A percentile compares a stretch with the other conserved stretches of the same genome.
Evolutionary conservation across 2,888 invertebrate species (phyloP).

Genomic region (Cerastis rubricosa): DNA sequence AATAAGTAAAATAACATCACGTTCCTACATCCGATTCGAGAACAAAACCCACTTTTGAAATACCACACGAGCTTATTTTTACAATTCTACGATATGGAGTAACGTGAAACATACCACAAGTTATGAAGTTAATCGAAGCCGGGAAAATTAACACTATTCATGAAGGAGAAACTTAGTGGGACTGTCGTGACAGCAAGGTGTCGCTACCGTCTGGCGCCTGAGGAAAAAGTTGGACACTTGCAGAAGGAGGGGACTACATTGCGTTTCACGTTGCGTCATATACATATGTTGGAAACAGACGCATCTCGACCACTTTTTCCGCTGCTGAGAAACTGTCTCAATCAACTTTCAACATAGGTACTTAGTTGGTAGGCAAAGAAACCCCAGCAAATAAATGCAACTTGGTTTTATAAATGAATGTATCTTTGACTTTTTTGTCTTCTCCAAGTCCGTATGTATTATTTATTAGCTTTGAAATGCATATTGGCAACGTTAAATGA

Average conservation of each 20-base stretch:
- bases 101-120: slow-evolving; percentile 42
- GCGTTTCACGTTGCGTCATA: slow-evolving; percentile 86
- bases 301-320: slow-evolving; percentile 78
- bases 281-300: slow-evolving; percentile 69
- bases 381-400: slow-evolving; percentile 37
- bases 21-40: slow-evolving; percentile 64
- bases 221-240: slow-evolving; percentile 82
- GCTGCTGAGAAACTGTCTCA: slow-evolving; percentile 72
- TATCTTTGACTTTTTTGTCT: slow-evolving; percentile 37
- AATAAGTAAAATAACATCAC: slow-evolving; percentile 75
- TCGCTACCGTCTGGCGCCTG: slow-evolving; percentile 78
- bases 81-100: slow-evolving; percentile 46
- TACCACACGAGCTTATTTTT: slow-evolving; percentile 42
- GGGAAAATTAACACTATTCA: slow-evolving; percentile 79
- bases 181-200: slow-evolving; percentile 67
- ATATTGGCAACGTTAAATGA: slow-evolving; percentile 28
- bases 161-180: slow-evolving; percentile 81
- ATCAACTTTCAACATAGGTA: slow-evolving; percentile 73
- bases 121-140: slow-evolving; percentile 59
- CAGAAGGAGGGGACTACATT: slow-evolving; percentile 77
- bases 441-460: neutral
- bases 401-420: slow-evolving; percentile 22
- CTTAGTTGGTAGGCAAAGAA: slow-evolving; percentile 61
- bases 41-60: slow-evolving; percentile 66
- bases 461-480: slow-evolving; percentile 7